Evolutionary conservation across 64 coral and sea anemone species (phyloP).

Genomic region (Hydrozoanthus tunicans): DNA sequence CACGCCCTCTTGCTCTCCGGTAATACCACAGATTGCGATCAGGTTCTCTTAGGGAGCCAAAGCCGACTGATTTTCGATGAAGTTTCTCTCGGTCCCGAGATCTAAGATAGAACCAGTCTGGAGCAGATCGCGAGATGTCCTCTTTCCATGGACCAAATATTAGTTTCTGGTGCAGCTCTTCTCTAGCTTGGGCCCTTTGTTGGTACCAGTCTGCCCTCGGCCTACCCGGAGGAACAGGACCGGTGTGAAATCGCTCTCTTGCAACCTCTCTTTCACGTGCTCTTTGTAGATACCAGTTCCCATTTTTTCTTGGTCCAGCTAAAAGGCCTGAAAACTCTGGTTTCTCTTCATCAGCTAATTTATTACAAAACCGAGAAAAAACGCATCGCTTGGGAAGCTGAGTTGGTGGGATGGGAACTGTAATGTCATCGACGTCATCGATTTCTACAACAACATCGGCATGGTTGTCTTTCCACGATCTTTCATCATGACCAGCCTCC

Average conservation of each 20-base stretch:
- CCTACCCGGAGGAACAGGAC: background rate
- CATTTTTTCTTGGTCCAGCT: constrained; percentile 1
- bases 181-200: constrained; percentile 5
- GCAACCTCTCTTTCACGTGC: constrained; percentile 13
- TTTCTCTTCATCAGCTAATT: background rate
- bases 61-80: background rate
- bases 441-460: constrained; percentile 41
- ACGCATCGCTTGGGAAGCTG: constrained; percentile 5
- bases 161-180: constrained; percentile 21
- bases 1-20: constrained; percentile 9
- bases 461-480: background rate
- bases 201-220: constrained; percentile 12
- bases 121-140: constrained; percentile 2
- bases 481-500: background rate
- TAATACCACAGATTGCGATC: background rate
- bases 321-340: background rate
- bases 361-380: constrained; percentile 10
- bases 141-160: constrained; percentile 28
- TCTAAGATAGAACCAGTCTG: constrained; percentile 42
- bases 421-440: constrained; percentile 1
- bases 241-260: background rate
- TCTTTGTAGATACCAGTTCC: constrained; percentile 46
- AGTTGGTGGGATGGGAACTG: constrained; percentile 8
- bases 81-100: constrained; percentile 13
- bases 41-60: background rate